These are phyloP conservation scores for Brassicogethes aeneus DNA, from an alignment of 2,888 invertebrate species.

Conservation along the genomic window DNA sequence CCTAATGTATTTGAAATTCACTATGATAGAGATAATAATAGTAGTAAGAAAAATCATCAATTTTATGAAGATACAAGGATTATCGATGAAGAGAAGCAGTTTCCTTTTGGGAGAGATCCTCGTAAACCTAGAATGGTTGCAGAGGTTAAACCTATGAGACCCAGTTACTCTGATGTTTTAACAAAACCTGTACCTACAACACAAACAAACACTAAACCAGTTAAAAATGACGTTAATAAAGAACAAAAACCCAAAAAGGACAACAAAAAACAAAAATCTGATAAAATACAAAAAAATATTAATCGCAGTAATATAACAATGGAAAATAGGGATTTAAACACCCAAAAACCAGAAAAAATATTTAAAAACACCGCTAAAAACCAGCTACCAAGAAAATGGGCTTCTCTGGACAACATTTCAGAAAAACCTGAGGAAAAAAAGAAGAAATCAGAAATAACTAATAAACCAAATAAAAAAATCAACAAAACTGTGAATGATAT, in stretches of 20 bases:
- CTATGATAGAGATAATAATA: slow-evolving; percentile 26
- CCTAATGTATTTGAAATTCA: slow-evolving; percentile 34
- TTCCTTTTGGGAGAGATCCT: slow-evolving; percentile 44
- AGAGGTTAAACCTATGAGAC: slow-evolving; percentile 80
- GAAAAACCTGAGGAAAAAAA: slow-evolving; percentile 40
- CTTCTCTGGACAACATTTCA: slow-evolving; percentile 48
- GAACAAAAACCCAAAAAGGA: slow-evolving; percentile 38
- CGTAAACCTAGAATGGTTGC: slow-evolving; percentile 68
- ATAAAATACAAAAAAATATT: slow-evolving; percentile 36
- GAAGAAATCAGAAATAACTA: slow-evolving; percentile 35
- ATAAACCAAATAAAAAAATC: slow-evolving; percentile 42
- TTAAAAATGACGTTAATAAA: slow-evolving; percentile 35
- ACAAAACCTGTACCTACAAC: slow-evolving; percentile 54
- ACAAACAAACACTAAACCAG: slow-evolving; percentile 32
- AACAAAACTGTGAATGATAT: slow-evolving; percentile 34
- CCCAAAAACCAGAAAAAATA: slow-evolving; percentile 34
- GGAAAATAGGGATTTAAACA: slow-evolving; percentile 35
- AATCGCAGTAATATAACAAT: slow-evolving; percentile 45
- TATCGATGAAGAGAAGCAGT: slow-evolving; percentile 35
- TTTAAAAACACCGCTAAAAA: slow-evolving; percentile 37
- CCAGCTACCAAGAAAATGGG: slow-evolving; percentile 49
- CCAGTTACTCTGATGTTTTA: slow-evolving; percentile 76
- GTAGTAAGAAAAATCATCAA: slow-evolving; percentile 12
- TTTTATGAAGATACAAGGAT: slow-evolving; percentile 22
- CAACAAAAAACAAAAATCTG: slow-evolving; percentile 39